Evolutionary conservation across 2,797 vertebrate genomes (phyloP), one percentile per base, ranked within the genome.

Genomic region (Falco novaeseelandiae): DNA sequence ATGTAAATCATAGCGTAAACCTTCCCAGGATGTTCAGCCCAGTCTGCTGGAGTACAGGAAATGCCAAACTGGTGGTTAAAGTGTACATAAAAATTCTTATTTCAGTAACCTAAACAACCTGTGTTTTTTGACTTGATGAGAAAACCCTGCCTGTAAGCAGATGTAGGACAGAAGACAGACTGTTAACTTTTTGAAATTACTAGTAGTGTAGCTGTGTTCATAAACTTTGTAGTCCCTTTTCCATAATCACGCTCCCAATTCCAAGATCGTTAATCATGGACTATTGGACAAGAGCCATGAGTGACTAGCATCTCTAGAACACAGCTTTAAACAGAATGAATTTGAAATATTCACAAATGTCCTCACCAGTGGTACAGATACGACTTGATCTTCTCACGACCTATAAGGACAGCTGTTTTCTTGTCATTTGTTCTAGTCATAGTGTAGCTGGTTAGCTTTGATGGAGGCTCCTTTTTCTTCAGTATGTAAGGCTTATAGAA

Each of bases 61-160:
- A 79, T 93, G 57, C 67, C 76, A 72, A 80, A 91, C n/a, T 58
- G 62, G 17, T 93, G 89, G 92, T 87, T 62, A 88, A 90, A 84
- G 34, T 52, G 30, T 49, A 83, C 80, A 80, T 81, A 36, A 78
- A 44, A 62, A 49, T 12, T 1, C 6, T 30, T 40, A 9, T 58
- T 93, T 87, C 21, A 13, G 32, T 77, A n/a, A 65, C 30, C 46
- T 58, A 82, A 86, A 61, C 48, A 13, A n/a, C 51, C 36, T 81
- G 8, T 19, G 1, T 3, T 34, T 76, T 77, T 90, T 78, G 14
- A 46, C 23, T 79, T 30, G 9, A 54, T 57, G 57, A 72, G 54
- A 76, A 54, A 67, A 29, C 21, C 12, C 3, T 62, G 32, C 78
- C 26, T 54, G 7, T 63, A 61, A 59, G 32, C 58, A 83, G 36